These are phyloP conservation scores for Acanthaster planci DNA, from an alignment of 35 echinoderm and acorn worm species.

Conservation along the genomic window DNA sequence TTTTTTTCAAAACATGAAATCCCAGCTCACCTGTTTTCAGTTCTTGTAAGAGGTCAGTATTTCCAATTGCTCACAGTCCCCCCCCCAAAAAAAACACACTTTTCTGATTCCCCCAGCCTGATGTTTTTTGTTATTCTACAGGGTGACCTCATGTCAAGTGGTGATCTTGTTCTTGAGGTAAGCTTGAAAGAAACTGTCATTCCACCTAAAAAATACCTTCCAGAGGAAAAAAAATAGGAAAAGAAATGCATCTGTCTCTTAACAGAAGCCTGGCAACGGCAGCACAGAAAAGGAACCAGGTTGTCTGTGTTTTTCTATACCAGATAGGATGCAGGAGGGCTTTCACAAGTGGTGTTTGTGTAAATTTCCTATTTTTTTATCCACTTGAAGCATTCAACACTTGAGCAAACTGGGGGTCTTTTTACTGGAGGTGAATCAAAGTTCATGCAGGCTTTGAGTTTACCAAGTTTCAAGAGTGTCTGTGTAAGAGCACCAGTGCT, in stretches of 20 bases:
- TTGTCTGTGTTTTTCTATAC: too few species aligned
- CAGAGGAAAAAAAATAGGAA: too few species aligned
- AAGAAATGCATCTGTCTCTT: too few species aligned
- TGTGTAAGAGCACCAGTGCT: too few species aligned
- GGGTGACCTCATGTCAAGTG: constrained; percentile 76
- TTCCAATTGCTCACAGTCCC: neutral
- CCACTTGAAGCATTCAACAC: constrained; percentile 34
- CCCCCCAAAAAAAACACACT: neutral
- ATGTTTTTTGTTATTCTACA: constrained; percentile 55
- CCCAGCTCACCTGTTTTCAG: neutral
- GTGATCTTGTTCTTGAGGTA: constrained; percentile 90
- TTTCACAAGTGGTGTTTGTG: constrained; percentile 8
- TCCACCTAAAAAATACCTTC: neutral
- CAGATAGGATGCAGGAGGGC: neutral
- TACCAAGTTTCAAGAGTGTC: too few species aligned
- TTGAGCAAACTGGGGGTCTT: too few species aligned
- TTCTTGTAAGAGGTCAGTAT: neutral
- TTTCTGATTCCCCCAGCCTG: neutral
- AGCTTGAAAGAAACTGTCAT: constrained; percentile 27
- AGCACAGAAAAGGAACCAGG: too few species aligned
- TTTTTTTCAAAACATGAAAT: too few species aligned
- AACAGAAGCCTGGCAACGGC: too few species aligned
- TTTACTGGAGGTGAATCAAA: too few species aligned
- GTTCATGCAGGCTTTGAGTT: too few species aligned
- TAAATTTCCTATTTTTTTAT: neutral